A percentile compares a stretch with the other conserved stretches of the same genome.
Conservation (phyloP, 2,888 invertebrate species). For the Macrophya alboannulata region DNA sequence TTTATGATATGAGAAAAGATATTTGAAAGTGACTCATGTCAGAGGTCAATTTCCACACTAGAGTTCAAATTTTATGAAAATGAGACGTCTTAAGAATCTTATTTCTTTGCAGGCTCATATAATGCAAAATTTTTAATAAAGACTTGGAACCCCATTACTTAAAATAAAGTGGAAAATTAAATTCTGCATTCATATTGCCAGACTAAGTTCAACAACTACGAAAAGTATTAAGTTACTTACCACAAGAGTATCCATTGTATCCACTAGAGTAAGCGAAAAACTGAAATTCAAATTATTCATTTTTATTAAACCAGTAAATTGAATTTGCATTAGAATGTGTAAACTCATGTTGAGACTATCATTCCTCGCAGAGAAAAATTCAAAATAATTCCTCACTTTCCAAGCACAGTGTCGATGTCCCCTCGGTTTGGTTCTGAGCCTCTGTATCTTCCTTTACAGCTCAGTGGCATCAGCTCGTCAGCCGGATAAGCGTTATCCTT, state of each 20-base stretch:
- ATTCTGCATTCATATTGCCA: not conserved
- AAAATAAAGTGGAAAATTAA: not conserved
- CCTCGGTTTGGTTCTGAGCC: conserved; percentile 95
- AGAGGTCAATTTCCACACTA: not conserved
- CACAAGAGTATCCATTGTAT: conserved; percentile 96
- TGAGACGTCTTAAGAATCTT: not conserved
- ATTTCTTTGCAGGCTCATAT: not conserved
- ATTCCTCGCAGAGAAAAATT: conserved; percentile 22
- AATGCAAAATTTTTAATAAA: not conserved
- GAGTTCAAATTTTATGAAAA: not conserved
- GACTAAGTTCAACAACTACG: conserved; percentile 1
- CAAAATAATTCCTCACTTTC: conserved; percentile 89
- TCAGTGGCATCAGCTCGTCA: conserved; percentile 98
- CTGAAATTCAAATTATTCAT: conserved; percentile 83
- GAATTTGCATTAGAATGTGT: not conserved
- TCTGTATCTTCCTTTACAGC: conserved; percentile 95
- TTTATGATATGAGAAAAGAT: no score
- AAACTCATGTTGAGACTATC: conserved; percentile 17
- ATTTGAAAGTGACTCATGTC: no score
- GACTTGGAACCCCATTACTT: not conserved
- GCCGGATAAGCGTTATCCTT: conserved; percentile 97
- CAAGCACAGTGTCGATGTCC: conserved; percentile 97
- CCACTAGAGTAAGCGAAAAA: conserved; percentile 97
- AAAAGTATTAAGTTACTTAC: conserved; percentile 76
- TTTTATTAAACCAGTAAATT: conserved; percentile 36